Percentiles rank a stretch among this genome's conserved stretches.
These are phyloP conservation scores for Melanostoma scalare DNA, from an alignment of 2,888 invertebrate species.

Conservation along the genomic window DNA sequence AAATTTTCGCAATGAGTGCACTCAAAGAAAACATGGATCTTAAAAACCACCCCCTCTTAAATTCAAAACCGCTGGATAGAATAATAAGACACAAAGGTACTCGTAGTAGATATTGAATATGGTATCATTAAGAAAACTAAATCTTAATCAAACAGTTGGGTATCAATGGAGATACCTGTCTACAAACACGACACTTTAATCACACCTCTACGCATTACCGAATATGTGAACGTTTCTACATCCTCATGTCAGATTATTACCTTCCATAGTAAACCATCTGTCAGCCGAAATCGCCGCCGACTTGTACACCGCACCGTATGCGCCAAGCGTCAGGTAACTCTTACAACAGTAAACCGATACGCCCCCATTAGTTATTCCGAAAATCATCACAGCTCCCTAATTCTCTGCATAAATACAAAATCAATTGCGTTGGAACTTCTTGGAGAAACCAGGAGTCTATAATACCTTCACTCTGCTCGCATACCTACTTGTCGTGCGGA, in stretches of 20 bases:
- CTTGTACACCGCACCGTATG: slow-evolving; percentile 6
- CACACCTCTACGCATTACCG: too few species aligned
- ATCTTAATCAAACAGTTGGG: too few species aligned
- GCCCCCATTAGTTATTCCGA: slow-evolving; percentile 23
- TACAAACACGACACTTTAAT: too few species aligned
- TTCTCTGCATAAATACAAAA: slow-evolving; percentile 49
- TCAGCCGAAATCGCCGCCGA: neutral
- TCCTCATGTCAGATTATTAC: neutral
- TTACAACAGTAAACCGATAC: slow-evolving; percentile 33
- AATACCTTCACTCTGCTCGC: neutral
- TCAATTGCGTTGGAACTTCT: slow-evolving; percentile 43
- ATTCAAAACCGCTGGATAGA: too few species aligned
- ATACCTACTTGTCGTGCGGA: neutral
- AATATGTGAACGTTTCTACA: too few species aligned
- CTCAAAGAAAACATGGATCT: too few species aligned
- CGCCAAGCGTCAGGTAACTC: slow-evolving; percentile 34
- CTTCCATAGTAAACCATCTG: slow-evolving; percentile 6
- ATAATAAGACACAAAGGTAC: too few species aligned
- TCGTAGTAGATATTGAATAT: too few species aligned
- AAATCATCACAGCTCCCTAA: slow-evolving; percentile 42
- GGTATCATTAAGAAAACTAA: too few species aligned
- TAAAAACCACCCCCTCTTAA: too few species aligned
- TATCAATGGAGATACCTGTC: too few species aligned
- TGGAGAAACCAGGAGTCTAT: slow-evolving; percentile 5
- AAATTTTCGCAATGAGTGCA: too few species aligned